Conservation (phyloP, 2,888 invertebrate genomes). For the Zhuqinia jingwanae region DNA sequence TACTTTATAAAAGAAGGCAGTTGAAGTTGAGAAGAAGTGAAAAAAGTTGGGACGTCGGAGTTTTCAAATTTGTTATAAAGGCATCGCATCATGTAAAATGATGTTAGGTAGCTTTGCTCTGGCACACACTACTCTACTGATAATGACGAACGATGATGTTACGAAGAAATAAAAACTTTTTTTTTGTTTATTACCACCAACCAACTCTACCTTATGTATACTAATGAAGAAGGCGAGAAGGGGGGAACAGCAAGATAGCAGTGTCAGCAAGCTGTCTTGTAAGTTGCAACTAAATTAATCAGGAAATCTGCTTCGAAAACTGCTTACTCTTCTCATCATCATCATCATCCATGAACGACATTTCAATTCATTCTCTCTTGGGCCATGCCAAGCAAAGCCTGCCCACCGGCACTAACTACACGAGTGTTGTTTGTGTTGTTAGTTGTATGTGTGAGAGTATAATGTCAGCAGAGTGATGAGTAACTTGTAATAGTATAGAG, state of each 20-base stretch:
- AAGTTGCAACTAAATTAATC: conserved; percentile 69
- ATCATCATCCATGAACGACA: conserved; percentile 52
- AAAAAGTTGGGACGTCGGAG: conserved; percentile 9
- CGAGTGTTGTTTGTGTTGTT: neutral
- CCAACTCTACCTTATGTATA: conserved; percentile 30
- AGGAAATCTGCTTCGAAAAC: conserved; percentile 60
- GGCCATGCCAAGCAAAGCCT: neutral
- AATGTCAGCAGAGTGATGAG: conserved; percentile 27
- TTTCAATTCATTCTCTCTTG: conserved; percentile 59
- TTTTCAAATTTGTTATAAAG: conserved; percentile 21
- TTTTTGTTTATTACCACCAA: conserved; percentile 48
- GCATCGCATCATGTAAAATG: too few relatives aligned
- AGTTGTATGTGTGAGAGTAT: neutral
- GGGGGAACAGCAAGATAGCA: conserved; percentile 52
- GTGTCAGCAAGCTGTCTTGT: conserved; percentile 68
- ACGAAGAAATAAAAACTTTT: conserved; percentile 12
- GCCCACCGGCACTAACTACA: conserved; percentile 54
- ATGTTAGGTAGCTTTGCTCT: neutral
- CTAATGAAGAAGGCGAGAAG: conserved; percentile 51
- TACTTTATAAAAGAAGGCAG: conserved; percentile 42
- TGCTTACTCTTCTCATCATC: conserved; percentile 53
- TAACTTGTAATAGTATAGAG: conserved; percentile 33
- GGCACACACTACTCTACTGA: conserved; percentile 25
- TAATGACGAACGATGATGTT: conserved; percentile 57
- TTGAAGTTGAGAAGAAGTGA: neutral